A percentile compares a stretch with the other conserved stretches of the same genome.
phyloP scores from a whole-genome alignment of 1,140 invertebrate species.

The Tetraneura akinire region DNA sequence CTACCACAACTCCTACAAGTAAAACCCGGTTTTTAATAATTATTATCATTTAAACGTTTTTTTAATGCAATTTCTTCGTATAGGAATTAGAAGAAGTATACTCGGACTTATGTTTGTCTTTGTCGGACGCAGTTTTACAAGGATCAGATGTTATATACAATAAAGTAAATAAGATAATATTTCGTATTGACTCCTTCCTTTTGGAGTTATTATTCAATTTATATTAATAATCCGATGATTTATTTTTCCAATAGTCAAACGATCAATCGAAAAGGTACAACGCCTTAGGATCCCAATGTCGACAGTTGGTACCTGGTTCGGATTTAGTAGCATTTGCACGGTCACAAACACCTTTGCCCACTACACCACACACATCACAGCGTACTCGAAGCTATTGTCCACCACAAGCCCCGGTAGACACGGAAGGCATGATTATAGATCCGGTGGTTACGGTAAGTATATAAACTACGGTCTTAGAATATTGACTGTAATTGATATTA shows the following conservation, averaged over 20 bases:
- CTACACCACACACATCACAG: slow-evolving; percentile 64
- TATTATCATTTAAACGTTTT: too few species aligned
- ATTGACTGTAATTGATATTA: background rate
- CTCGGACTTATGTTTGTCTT: slow-evolving; percentile 75
- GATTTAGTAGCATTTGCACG: slow-evolving; percentile 76
- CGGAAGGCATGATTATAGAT: slow-evolving; percentile 55
- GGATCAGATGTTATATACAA: slow-evolving; percentile 77
- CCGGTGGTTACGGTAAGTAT: slow-evolving; percentile 54
- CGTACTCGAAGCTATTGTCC: slow-evolving; percentile 67
- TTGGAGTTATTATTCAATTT: too few species aligned
- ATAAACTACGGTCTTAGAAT: background rate
- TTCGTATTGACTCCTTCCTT: too few species aligned
- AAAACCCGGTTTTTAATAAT: background rate
- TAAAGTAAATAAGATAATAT: slow-evolving; percentile 60
- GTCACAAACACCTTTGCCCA: slow-evolving; percentile 63
- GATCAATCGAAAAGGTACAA: slow-evolving; percentile 78
- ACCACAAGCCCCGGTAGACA: slow-evolving; percentile 63
- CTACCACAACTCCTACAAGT: slow-evolving; percentile 79
- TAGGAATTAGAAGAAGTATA: slow-evolving; percentile 88
- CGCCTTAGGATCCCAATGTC: slow-evolving; percentile 70
- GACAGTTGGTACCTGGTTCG: slow-evolving; percentile 67
- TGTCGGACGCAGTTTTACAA: slow-evolving; percentile 78
- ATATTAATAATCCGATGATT: too few species aligned
- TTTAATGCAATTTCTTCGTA: slow-evolving; percentile 23
- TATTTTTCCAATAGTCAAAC: slow-evolving; percentile 65